Evolutionary conservation across 2,113 vertebrate genomes (phyloP), one percentile per base, ranked within the genome.

Genomic region (Nycticebus coucang): DNA sequence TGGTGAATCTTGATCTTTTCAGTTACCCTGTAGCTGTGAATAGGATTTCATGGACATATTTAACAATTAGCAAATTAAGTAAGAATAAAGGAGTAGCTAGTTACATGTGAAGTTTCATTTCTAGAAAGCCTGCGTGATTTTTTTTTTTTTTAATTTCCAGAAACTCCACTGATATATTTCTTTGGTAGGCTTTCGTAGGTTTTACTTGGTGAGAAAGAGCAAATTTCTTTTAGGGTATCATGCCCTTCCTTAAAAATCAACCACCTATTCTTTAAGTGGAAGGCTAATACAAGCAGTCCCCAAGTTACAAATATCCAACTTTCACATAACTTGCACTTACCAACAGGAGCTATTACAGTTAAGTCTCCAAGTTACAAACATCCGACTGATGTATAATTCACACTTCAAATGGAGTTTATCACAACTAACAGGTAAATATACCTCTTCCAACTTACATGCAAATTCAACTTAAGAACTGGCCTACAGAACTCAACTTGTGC

Each of bases 101-200:
- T 5, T 86, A 62, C 30, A 7, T 2, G 78, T 53, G n/a, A 80
- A 68, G 0, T 53, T 84, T 96, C 33, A 37, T 15, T 89, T 93
- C 10, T 86, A 14, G 30, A 71, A 86, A 84, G 28, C 12, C 66
- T 79, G 3, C 37, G 9, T 68, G 11, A 75, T 80, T 69, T 96
- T 91, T n/a, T n/a, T n/a, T n/a, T n/a, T n/a, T n/a, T 93, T 97
- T 22, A 60, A 83, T 87, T 95, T 92, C 26, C 22, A 35, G 33
- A 72, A 30, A 0, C 1, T 84, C 77, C 18, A 3, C 26, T 66
- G 37, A 60, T 87, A 21, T 1, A 55, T 68, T 87, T 95, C 45
- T 89, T 94, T 59, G 28, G 71, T 53, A 55, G 45, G 18, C 37
- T 79, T 69, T 57, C 57, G 50, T 55, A 71, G 13, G 33, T 3